Evolutionary conservation across 2,797 vertebrate genomes (phyloP), one percentile per base, ranked within the genome.

Genomic region (Rhodeus uyekii): DNA sequence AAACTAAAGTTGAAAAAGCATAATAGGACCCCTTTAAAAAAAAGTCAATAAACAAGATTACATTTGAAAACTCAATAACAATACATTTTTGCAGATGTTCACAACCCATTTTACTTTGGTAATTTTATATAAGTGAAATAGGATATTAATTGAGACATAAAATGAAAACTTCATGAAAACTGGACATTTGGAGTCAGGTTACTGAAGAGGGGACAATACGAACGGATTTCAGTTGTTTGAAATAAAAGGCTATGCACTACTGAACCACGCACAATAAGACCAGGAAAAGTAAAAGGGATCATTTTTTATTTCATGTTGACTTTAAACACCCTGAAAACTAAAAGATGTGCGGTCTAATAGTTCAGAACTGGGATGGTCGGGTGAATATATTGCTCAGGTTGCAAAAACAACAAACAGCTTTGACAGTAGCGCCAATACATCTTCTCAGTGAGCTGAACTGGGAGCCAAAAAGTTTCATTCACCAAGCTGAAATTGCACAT

Each of bases 401-500:
- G 78, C 36, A 85, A 84, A 84, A 86, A 83, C 71, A 89, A 86
- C 83, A 89, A 86, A 87, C 81, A 83, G 42, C 65, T 84, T 76
- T 83, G 83, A 86, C 73, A 63, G 81, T 78, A 82, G 71, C 39
- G n/a, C 75, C 24, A 76, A 88, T 63, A 83, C 68, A 68, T 73
- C 67, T 83, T 83, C 80, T 71, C 85, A 69, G 58, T 53, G 60
- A 69, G 46, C 77, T 78, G 53, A 24, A 63, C 18, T 78, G 46
- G 73, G 16, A 53, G 55, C 76, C 80, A 81, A 74, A 84, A 83
- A 42, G 29, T 76, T 85, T 87, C 29, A 63, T 85, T 82, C 61
- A 76, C 69, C 50, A 74, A 73, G 55, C 83, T 81, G 36, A 85
- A 74, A 81, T 53, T 68, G 79, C 61, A 79, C 72, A 78, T 83